Conservation (phyloP, 2,797 vertebrate genomes). For the Semaprochilodus insignis region DNA sequence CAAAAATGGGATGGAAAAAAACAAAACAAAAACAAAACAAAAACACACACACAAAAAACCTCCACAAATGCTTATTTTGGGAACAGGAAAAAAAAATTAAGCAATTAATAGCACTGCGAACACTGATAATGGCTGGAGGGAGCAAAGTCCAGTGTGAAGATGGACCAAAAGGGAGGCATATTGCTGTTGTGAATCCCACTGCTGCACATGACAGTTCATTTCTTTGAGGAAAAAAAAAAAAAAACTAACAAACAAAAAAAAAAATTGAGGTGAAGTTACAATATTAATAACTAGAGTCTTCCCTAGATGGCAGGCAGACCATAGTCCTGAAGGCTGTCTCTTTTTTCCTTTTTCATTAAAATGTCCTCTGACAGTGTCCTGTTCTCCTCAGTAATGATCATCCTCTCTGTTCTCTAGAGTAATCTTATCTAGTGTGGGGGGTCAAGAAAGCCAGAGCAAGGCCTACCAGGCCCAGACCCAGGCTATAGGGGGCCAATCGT, state of each 20-base stretch:
- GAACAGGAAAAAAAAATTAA: slow-evolving; percentile 55
- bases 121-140: slow-evolving; percentile 62
- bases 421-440: slow-evolving; percentile 77
- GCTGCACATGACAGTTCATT: slow-evolving; percentile 74
- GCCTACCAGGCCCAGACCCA: slow-evolving; percentile 69
- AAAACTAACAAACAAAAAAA: slow-evolving; percentile 49
- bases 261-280: slow-evolving; percentile 80
- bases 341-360: slow-evolving; percentile 22
- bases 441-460: slow-evolving; percentile 71
- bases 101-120: slow-evolving; percentile 25
- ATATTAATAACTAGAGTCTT: slow-evolving; percentile 76
- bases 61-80: slow-evolving; percentile 51
- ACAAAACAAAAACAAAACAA: slow-evolving; percentile 36
- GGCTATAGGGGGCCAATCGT: slow-evolving; percentile 57
- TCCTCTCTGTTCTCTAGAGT: slow-evolving; percentile 3
- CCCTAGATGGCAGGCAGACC: slow-evolving; percentile 71
- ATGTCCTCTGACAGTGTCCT: slow-evolving; percentile 77
- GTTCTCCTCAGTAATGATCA: slow-evolving; percentile 54
- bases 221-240: slow-evolving; percentile 43
- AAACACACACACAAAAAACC: background rate
- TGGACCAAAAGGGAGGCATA: slow-evolving; percentile 47
- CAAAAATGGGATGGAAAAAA: slow-evolving; percentile 45
- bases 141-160: slow-evolving; percentile 60
- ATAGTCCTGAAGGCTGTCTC: slow-evolving; percentile 76
- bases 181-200: slow-evolving; percentile 62